Base-by-base conservation (phyloP, 1,140 invertebrate species). In the Cecropterus lyciades region DNA sequence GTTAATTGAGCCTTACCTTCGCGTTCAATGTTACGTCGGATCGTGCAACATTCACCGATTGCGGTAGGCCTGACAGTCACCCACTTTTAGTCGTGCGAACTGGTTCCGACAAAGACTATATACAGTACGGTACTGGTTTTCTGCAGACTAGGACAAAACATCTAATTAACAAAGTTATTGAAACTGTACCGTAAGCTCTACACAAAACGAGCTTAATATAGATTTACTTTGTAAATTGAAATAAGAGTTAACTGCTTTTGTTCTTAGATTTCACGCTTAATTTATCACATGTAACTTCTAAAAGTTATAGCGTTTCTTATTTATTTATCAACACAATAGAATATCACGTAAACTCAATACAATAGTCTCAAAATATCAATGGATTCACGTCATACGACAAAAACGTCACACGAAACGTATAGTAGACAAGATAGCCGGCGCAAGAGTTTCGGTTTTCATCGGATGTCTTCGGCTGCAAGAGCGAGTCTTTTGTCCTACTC, bases 1-100 rank as follows among this genome's bases (percentile, higher is more conserved):
- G 60, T 77, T 80, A 82, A 84, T 84, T 82, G 78, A 76, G 56
- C 63, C 70, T 87, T 78, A 85, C 86, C 85, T 89, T 87, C 81
- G 70, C 69, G 76, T 82, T 81, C 79, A 87, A 87, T 87, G 80
- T 73, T 85, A 84, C 52, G 57, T 67, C 42, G 63, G 53, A 69
- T 76, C 72, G 80, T 75, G 77, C 68, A 75, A 82, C 86, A 71
- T 75, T 85, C 75, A 80, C 79, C 65, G 68, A 40, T 53, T 57
- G 67, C 60, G 70, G 62, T 60, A 65, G 53, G 66, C 72, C 74
- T 75, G 80, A 79, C 80, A 85, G 73, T 87, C 84, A 82, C 82
- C 78, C 77, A 87, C 86, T 84, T 89, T 87, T 80, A 77, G 84
- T 77, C 69, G 75, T 68, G 57, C 57, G 51, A 82, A 85, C 82